Percentiles rank a stretch among this genome's conserved stretches.
Conservation (phyloP, 1,140 invertebrate species). For the Neotoxoptera formosana region DNA sequence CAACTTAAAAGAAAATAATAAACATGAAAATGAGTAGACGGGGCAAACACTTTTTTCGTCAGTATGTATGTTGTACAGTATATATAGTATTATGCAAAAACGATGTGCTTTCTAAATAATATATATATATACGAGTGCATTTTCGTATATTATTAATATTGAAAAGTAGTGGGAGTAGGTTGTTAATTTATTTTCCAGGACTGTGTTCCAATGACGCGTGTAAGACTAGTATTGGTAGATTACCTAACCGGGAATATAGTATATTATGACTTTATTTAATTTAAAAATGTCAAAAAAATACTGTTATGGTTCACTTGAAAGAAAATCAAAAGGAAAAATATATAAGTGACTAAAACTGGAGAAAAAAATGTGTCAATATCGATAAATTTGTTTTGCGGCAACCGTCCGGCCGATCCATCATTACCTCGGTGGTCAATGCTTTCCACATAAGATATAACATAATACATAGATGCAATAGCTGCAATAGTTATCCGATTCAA, state of each 20-base stretch:
- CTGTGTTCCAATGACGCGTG: neutral
- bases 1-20: too few relatives aligned
- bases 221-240: neutral
- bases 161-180: neutral
- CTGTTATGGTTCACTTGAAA: neutral
- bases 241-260: neutral
- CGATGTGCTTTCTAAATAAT: too few relatives aligned
- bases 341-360: too few relatives aligned
- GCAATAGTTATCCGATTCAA: too few relatives aligned
- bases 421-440: neutral
- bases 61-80: too few relatives aligned
- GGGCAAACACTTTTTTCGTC: too few relatives aligned
- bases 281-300: neutral
- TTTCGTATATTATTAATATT: neutral
- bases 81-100: too few relatives aligned
- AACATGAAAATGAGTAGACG: too few relatives aligned
- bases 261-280: neutral
- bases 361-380: neutral
- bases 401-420: neutral
- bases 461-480: too few relatives aligned
- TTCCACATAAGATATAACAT: neutral
- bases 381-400: neutral
- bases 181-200: neutral
- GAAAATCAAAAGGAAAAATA: neutral
- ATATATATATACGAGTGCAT: too few relatives aligned